Conservation (phyloP, 2,888 invertebrate species). For the Nesidiocoris tenuis region DNA sequence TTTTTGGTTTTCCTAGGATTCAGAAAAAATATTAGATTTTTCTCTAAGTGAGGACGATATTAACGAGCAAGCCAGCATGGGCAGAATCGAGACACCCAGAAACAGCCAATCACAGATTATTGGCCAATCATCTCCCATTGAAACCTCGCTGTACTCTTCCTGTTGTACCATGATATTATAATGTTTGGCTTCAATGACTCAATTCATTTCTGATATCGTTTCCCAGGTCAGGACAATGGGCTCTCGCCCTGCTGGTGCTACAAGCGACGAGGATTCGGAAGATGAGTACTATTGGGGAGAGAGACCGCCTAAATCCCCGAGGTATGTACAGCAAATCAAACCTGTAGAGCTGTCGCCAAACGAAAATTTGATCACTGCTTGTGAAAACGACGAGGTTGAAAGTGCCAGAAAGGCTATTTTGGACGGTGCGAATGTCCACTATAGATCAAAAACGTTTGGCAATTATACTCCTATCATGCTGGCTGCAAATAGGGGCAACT, state of each 20-base stretch:
- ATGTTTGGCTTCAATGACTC: neutral
- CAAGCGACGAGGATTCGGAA: slow-evolving; percentile 45
- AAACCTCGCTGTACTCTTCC: too few species aligned
- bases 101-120: too few species aligned
- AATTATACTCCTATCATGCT: slow-evolving; percentile 47
- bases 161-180: too few species aligned
- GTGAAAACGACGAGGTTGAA: slow-evolving; percentile 25
- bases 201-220: slow-evolving; percentile 2
- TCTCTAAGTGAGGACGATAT: too few species aligned
- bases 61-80: too few species aligned
- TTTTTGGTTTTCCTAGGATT: too few species aligned
- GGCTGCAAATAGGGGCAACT: slow-evolving; percentile 44
- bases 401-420: slow-evolving; percentile 34
- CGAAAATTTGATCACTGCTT: slow-evolving; percentile 38
- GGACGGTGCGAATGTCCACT: slow-evolving; percentile 42
- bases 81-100: too few species aligned
- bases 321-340: neutral
- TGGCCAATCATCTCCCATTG: too few species aligned
- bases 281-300: slow-evolving; percentile 32
- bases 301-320: neutral
- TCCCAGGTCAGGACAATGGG: slow-evolving; percentile 6
- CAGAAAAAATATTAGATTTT: too few species aligned
- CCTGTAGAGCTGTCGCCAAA: slow-evolving; percentile 11
- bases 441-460: slow-evolving; percentile 15
- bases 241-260: slow-evolving; percentile 45